Evolutionary conservation across 2,888 invertebrate genomes (phyloP).

Genomic region (Tachina fera): DNA sequence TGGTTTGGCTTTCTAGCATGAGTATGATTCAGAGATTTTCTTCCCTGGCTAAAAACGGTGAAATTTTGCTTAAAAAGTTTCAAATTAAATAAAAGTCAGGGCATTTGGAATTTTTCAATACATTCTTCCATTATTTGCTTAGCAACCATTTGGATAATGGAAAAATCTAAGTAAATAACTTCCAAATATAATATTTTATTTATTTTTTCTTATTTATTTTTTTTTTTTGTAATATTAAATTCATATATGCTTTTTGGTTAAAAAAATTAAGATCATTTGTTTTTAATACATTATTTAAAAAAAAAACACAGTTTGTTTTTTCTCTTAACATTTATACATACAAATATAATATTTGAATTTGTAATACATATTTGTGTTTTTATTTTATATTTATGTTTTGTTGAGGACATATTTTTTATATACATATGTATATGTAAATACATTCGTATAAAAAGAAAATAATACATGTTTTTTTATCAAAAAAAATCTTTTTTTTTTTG

Average conservation of each 20-base stretch:
- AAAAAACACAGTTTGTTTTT: conserved; percentile 26
- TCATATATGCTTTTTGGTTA: conserved; percentile 61
- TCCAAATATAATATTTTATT: conserved; percentile 53
- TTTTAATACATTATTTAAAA: conserved; percentile 36
- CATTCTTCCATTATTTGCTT: conserved; percentile 53
- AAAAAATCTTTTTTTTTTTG: conserved; percentile 46
- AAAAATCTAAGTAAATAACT: conserved; percentile 53
- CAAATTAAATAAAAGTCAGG: background rate
- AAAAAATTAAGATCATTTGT: conserved; percentile 65
- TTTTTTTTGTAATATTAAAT: conserved; percentile 2
- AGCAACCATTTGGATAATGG: conserved; percentile 6
- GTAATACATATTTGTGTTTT: conserved; percentile 62
- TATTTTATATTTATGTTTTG: conserved; percentile 48
- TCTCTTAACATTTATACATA: background rate
- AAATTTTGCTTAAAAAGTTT: background rate
- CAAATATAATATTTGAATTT: conserved; percentile 35
- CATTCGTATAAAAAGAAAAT: conserved; percentile 60
- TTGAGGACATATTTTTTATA: conserved; percentile 53
- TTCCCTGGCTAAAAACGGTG: too few species aligned
- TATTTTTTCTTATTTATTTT: conserved; percentile 19
- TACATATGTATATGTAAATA: conserved; percentile 38
- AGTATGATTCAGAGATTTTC: too few species aligned
- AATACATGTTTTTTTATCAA: conserved; percentile 40
- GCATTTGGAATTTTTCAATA: conserved; percentile 46
- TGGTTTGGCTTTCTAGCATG: too few species aligned